Conservation (phyloP, 2,113 vertebrate genomes). For the Meles meles region DNA sequence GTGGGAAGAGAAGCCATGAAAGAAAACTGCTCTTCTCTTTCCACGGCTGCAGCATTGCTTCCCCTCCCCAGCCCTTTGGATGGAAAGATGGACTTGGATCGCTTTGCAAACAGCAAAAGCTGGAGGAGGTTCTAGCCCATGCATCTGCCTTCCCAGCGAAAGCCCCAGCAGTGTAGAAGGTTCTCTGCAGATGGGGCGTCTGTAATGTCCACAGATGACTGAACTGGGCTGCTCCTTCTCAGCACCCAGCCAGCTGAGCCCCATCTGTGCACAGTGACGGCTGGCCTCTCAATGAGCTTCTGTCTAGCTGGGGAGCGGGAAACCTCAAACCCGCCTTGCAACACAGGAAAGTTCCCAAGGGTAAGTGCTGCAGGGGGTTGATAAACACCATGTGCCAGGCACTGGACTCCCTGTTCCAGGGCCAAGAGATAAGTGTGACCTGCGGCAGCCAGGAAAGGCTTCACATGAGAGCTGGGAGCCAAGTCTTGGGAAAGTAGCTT, state of each 20-base stretch:
- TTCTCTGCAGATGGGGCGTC: neutral
- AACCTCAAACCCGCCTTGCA: too few relatives aligned
- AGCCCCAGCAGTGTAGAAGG: neutral
- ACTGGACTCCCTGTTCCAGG: accelerated
- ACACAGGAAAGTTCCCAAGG: neutral
- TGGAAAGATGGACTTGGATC: neutral
- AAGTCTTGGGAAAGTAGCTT: too few relatives aligned
- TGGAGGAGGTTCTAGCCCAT: too few relatives aligned
- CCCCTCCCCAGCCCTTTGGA: accelerated
- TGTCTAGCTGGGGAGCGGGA: accelerated
- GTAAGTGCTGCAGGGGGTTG: neutral
- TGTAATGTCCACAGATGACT: accelerated
- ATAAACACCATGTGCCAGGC: neutral
- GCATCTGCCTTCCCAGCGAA: neutral
- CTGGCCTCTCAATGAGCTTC: neutral
- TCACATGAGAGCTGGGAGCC: accelerated
- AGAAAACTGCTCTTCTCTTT: neutral
- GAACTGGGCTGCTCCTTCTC: too few relatives aligned
- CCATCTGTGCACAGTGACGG: neutral
- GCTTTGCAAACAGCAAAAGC: neutral
- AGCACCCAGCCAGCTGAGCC: neutral
- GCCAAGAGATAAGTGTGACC: neutral
- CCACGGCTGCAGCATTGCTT: accelerated
- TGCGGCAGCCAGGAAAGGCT: neutral
- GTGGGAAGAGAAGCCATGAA: neutral